Percentiles rank a stretch among this genome's conserved stretches.
Conservation (phyloP, 2,113 vertebrate species). For the Platysternon megacephalum region DNA sequence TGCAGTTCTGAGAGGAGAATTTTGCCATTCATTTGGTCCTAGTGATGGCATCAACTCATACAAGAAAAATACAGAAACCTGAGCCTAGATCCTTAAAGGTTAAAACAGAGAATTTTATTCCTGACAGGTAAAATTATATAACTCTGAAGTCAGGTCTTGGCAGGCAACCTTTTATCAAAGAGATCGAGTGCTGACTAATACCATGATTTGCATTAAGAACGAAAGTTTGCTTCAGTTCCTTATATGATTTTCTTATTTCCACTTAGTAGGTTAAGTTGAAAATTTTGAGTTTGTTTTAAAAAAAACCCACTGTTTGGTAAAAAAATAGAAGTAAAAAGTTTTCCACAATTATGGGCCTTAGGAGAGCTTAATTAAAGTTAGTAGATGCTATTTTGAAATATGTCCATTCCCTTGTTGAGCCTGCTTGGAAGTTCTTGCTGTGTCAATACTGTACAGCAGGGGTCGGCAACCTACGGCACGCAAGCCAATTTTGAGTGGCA, state of each 20-base stretch:
- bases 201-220: not conserved
- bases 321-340: not conserved
- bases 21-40: not conserved
- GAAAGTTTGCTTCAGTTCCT: not conserved
- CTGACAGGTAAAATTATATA: not conserved
- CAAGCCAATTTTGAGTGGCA: too few relatives aligned
- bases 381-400: constrained; percentile 4
- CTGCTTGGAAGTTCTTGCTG: not conserved
- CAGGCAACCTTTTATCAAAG: not conserved
- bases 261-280: not conserved
- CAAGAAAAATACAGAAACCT: not conserved
- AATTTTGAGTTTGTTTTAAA: not conserved
- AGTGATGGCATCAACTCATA: not conserved
- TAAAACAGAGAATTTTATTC: not conserved
- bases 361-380: constrained; percentile 20
- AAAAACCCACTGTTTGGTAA: not conserved
- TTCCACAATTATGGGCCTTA: not conserved
- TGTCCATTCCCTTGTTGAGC: not conserved
- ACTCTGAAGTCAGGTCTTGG: not conserved
- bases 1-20: not conserved
- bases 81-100: not conserved
- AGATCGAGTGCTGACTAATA: not conserved
- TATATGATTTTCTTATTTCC: not conserved
- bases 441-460: not conserved
- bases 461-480: too few relatives aligned